Evolutionary conservation across 2,797 vertebrate genomes (phyloP), one percentile per base, ranked within the genome.

Genomic region (Silurus lanzhouensis): DNA sequence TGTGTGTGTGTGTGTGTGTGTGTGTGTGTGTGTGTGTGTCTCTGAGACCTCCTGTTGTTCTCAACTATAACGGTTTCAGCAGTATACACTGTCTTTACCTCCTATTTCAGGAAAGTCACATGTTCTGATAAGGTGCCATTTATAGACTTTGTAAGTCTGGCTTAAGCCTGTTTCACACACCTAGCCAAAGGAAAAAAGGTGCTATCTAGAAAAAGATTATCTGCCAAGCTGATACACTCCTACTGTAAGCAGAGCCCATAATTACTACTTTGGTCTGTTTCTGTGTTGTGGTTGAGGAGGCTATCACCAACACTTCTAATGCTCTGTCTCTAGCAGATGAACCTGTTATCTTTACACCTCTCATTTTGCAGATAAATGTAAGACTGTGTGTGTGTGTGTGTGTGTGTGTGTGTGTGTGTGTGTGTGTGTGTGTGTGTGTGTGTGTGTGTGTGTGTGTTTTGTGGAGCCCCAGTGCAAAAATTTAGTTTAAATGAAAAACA

Each of bases 241-340:
- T 86, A 88, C 84, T 38, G 38, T 38, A 38, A 38, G 91, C 92
- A 91, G 90, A 91, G 88, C 92, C 91, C 91, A 91, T 92, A 94
- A 94, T 93, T 89, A 91, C 88, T 89, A 90, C 88, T 89, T 91
- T 90, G 89, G 89, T 83, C 88, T 88, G 82, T 88, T 86, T 88
- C 89, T 85, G 91, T 90, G 90, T 88, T 92, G 89, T 91, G 91
- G 90, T 88, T 92, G 90, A 92, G 84, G 82, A 84, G 81, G 66
- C 81, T 81, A 85, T 66, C 90, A 90, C 91, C 91, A 13, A 93
- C 90, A 89, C 89, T 88, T 91, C 87, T 89, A 77, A 90, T 89
- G 67, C 87, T 89, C 83, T 66, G 85, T 86, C 88, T 90, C 85
- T 87, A 91, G 88, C 91, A 90, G 82, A 91, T 89, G 85, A 89